Conservation (phyloP, 2,797 vertebrate species). For the Sarcophilus harrisii region DNA sequence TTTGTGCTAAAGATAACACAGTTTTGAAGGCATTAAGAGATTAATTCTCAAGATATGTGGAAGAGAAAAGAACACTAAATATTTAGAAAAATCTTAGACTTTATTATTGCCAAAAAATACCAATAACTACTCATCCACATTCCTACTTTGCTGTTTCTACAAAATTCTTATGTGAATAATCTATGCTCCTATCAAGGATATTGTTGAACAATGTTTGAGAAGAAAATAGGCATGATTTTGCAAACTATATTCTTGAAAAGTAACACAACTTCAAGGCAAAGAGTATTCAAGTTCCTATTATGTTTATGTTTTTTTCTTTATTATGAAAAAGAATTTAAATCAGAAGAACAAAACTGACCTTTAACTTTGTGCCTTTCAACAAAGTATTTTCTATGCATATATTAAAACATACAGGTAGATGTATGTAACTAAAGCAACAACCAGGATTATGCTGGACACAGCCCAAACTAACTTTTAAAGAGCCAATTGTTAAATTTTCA, state of each 20-base stretch:
- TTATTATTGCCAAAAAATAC: not conserved
- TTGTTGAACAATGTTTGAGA: not conserved
- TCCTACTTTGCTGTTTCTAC: not conserved
- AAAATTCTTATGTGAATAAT: not conserved
- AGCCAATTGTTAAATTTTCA: not conserved
- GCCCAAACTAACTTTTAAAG: not conserved
- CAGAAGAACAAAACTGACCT: not conserved
- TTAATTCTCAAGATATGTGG: not conserved
- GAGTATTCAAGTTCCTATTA: not conserved
- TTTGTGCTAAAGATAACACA: not conserved
- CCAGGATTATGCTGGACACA: not conserved
- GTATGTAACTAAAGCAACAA: not conserved
- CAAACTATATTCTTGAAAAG: not conserved
- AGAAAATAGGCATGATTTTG: not conserved
- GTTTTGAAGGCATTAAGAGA: not conserved
- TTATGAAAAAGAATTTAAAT: not conserved
- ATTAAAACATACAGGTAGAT: not conserved
- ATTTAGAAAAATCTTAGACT: not conserved
- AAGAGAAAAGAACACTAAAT: not conserved
- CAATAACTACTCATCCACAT: not conserved
- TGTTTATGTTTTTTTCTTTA: not conserved
- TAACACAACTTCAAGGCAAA: not conserved
- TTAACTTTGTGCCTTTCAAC: not conserved
- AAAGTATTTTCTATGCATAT: not conserved
- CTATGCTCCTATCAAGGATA: not conserved